Evolutionary conservation across 2,888 invertebrate species (phyloP), one percentile per base, ranked within the genome.

Genomic region (Himalopsyche tibetana): DNA sequence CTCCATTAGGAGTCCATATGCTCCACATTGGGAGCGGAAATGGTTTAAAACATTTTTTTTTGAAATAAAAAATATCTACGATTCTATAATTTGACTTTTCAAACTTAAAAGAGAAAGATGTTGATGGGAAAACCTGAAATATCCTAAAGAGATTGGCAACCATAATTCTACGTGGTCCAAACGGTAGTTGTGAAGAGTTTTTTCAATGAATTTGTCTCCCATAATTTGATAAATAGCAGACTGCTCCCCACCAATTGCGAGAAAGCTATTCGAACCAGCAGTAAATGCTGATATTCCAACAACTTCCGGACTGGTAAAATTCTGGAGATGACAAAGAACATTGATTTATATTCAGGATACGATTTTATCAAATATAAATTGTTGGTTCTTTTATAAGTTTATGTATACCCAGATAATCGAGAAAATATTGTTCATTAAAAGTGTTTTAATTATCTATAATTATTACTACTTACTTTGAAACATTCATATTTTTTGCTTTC

Each of bases 231-330:
- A 88, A 42, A 88, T 89, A 19, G 82, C 90, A 5, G 91, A 89
- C 40, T 90, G 86, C 6, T 89, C 85, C 3, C 92, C 92, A 84
- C 91, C 90, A 36, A 92, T 87, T 12, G 91, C 91, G 45, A 92
- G 86, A 88, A 91, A 92, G 2, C 90, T 89, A 88, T 91, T 90
- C 69, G 90, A 90, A 15, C 91, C 91, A 45, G 91, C 89, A 87
- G 90, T 90, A 88, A 92, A 92, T 11, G 91, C 89, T 17, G 89
- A 89, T 38, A 91, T 90, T 80, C 89, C 88, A 8, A 88, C 87
- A 15, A 91, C 90, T 36, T 89, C 88, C 11, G 86, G 82, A 84
- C 90, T 90, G 19, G 88, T 89, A 15, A 92, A 85, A 28, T 89
- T 90, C 87, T 90, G 88, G 56, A 89, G n/a, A 19, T 5, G 12